These are phyloP conservation scores for Trachythela sp. DNA, from an alignment of 64 coral and sea anemone genomes.

Conservation along the genomic window DNA sequence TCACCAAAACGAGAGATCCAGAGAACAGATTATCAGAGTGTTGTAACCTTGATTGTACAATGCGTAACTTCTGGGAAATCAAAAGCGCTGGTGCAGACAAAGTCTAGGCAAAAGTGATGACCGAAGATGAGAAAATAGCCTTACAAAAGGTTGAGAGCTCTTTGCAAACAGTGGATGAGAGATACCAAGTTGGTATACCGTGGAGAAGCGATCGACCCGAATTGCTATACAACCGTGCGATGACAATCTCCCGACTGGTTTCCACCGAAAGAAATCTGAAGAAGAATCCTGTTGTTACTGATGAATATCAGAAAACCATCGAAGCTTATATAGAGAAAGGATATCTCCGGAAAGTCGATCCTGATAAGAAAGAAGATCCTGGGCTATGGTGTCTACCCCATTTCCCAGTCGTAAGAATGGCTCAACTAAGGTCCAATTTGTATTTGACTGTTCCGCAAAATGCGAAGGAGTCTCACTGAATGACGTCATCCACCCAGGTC, in stretches of 20 bases:
- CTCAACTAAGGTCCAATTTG: constrained; percentile 1
- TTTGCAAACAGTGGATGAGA: not conserved
- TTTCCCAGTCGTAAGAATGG: constrained; percentile 22
- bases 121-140: constrained; percentile 31
- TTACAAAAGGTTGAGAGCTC: constrained; percentile 33
- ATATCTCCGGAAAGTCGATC: constrained; percentile 12
- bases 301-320: constrained; percentile 9
- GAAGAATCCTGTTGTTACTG: not conserved
- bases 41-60: not conserved
- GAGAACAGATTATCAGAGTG: not conserved
- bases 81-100: not conserved
- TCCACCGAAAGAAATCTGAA: constrained; percentile 30
- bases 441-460: not conserved
- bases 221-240: not conserved
- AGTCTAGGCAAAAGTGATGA: not conserved
- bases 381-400: constrained; percentile 26
- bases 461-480: not conserved
- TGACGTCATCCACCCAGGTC: not conserved
- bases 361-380: not conserved
- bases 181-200: constrained; percentile 13
- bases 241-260: constrained; percentile 1
- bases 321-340: constrained; percentile 10
- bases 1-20: not conserved
- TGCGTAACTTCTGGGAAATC: constrained; percentile 42
- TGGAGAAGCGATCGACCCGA: constrained; percentile 15